phyloP scores from a whole-genome alignment of 1,140 invertebrate species.

The Tribolium castaneum region DNA sequence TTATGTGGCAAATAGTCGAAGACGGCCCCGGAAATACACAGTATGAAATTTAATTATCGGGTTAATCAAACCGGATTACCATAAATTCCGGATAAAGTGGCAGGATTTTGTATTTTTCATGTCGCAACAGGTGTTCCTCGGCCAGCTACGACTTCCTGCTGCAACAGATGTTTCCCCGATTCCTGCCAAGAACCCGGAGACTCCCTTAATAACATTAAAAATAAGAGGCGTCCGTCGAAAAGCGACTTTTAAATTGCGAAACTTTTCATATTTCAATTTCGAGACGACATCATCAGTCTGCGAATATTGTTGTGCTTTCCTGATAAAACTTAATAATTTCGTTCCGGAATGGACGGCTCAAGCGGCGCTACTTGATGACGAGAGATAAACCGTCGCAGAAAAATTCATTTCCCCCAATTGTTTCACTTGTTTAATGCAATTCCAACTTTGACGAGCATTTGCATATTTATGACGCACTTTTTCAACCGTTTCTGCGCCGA shows the following conservation, averaged over 20 bases:
- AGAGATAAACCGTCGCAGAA: conserved; percentile 11
- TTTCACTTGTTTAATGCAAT: conserved; percentile 29
- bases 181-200: not conserved
- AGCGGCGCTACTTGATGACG: not conserved
- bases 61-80: conserved; percentile 34
- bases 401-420: conserved; percentile 25
- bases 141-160: conserved; percentile 5
- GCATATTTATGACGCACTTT: conserved; percentile 32
- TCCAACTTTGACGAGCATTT: conserved; percentile 29
- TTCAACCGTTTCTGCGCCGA: not conserved
- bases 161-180: conserved; percentile 20
- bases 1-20: too few relatives aligned
- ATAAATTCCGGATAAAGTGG: conserved; percentile 26
- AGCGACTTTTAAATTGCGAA: conserved; percentile 41
- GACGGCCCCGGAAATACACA: not conserved
- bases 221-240: conserved; percentile 14
- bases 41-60: conserved; percentile 35
- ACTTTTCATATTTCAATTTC: conserved; percentile 42
- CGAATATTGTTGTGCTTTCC: conserved; percentile 22
- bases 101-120: conserved; percentile 33
- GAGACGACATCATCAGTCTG: conserved; percentile 27
- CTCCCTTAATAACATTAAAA: conserved; percentile 19
- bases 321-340: conserved; percentile 42
- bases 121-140: conserved; percentile 39
- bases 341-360: not conserved